These are phyloP conservation scores for Pseudoatta argentina DNA, from an alignment of 1,140 invertebrate species.

Conservation along the genomic window DNA sequence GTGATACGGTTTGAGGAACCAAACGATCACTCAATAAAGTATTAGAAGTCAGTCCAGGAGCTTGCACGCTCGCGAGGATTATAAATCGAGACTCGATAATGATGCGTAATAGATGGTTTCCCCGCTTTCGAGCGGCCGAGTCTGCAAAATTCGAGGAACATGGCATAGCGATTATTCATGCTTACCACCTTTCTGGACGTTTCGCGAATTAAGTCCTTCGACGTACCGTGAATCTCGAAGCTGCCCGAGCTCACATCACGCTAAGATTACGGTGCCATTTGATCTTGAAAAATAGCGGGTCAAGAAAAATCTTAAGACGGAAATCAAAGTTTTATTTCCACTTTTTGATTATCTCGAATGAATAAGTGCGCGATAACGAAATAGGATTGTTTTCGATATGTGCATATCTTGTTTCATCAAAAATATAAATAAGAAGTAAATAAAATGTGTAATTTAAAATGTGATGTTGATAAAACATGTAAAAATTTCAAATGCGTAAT, in stretches of 20 bases:
- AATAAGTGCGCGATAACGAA: background rate
- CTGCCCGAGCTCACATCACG: slow-evolving; percentile 26
- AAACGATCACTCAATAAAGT: slow-evolving; percentile 46
- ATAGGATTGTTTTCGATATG: too few species aligned
- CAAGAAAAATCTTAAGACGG: background rate
- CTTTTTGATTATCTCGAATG: slow-evolving; percentile 30
- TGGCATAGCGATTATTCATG: slow-evolving; percentile 78
- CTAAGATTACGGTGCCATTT: slow-evolving; percentile 26
- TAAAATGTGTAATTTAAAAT: background rate
- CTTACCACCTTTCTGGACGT: slow-evolving; percentile 73
- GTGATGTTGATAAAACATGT: background rate
- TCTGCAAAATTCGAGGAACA: slow-evolving; percentile 52
- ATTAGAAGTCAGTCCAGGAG: slow-evolving; percentile 46
- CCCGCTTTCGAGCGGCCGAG: slow-evolving; percentile 35
- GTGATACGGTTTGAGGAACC: slow-evolving; percentile 29
- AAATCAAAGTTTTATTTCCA: slow-evolving; percentile 42
- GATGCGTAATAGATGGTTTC: slow-evolving; percentile 75
- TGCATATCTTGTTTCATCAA: background rate
- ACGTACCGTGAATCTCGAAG: slow-evolving; percentile 74
- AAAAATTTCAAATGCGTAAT: background rate
- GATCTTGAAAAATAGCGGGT: slow-evolving; percentile 9
- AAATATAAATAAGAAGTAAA: background rate
- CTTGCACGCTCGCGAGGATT: slow-evolving; percentile 62
- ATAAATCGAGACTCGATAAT: slow-evolving; percentile 78
- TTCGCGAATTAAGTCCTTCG: slow-evolving; percentile 77